A percentile compares a stretch with the other conserved stretches of the same genome.
Evolutionary conservation across 2,888 invertebrate genomes (phyloP).

Genomic region (Pomacea canaliculata): DNA sequence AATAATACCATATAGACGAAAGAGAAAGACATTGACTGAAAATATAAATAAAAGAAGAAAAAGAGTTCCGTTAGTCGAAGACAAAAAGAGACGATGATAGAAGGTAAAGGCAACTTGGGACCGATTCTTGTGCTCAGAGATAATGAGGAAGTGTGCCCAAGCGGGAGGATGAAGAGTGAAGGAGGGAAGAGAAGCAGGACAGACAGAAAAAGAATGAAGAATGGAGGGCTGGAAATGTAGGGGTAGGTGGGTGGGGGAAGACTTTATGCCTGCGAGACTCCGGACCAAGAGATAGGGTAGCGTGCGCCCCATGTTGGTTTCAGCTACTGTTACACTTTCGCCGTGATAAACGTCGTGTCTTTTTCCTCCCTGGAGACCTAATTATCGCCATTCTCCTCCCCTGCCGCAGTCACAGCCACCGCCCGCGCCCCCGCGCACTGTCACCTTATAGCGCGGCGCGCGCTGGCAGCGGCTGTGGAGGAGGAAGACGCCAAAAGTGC

Average conservation of each 20-base stretch:
- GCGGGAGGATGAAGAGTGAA: not conserved
- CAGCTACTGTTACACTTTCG: conserved; percentile 10
- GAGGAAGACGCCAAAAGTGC: conserved; percentile 14
- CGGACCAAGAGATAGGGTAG: not conserved
- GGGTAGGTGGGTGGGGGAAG: not conserved
- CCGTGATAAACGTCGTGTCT: conserved; percentile 24
- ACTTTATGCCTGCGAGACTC: not conserved
- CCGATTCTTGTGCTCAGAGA: no score
- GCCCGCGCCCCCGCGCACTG: conserved; percentile 7
- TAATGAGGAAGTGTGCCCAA: no score
- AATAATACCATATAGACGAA: no score
- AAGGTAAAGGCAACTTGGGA: no score
- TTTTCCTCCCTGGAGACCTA: conserved; percentile 21
- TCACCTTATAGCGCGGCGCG: conserved; percentile 8
- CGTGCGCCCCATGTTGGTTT: conserved; percentile 11
- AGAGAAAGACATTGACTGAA: no score
- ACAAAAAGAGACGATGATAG: no score
- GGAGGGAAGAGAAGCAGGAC: not conserved
- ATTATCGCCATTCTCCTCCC: conserved; percentile 15
- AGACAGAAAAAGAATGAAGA: not conserved
- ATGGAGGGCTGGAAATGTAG: not conserved
- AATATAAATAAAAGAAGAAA: no score
- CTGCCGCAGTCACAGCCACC: conserved; percentile 13
- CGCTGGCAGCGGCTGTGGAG: not conserved
- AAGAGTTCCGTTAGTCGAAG: no score